phyloP scores from a whole-genome alignment of 2,888 invertebrate species.

The Agonopterix heracliana region DNA sequence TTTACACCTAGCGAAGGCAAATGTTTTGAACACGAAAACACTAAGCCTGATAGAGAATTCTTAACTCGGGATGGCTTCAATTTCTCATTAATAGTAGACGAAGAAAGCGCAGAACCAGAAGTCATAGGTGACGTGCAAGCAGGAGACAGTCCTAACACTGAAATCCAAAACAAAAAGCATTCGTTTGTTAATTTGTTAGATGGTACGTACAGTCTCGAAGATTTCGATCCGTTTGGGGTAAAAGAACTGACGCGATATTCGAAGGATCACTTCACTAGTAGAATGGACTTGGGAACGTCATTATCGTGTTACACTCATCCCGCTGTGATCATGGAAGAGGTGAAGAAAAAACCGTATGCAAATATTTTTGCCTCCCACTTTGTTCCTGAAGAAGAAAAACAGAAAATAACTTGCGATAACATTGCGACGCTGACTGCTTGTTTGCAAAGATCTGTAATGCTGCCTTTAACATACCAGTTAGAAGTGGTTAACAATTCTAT shows the following conservation, averaged over 20 bases:
- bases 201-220: constrained; percentile 60
- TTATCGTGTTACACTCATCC: constrained; percentile 57
- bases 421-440: constrained; percentile 75
- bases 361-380: constrained; percentile 56
- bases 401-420: constrained; percentile 49
- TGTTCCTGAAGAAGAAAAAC: constrained; percentile 34
- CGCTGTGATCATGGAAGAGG: constrained; percentile 54
- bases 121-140: constrained; percentile 29
- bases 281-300: constrained; percentile 40
- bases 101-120: constrained; percentile 40
- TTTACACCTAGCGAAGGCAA: constrained; percentile 50
- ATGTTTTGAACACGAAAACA: constrained; percentile 27
- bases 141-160: constrained; percentile 22
- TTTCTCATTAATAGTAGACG: constrained; percentile 58
- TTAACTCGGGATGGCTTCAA: constrained; percentile 55
- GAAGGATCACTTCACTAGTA: constrained; percentile 41
- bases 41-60: constrained; percentile 44
- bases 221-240: constrained; percentile 65
- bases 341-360: constrained; percentile 55
- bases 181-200: constrained; percentile 67
- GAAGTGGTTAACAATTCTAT: constrained; percentile 84
- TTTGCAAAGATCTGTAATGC: constrained; percentile 79
- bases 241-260: constrained; percentile 40
- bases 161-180: constrained; percentile 14
- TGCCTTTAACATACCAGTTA: constrained; percentile 81